A percentile compares a stretch with the other conserved stretches of the same genome.
Conservation (phyloP, 2,888 invertebrate species). For the Xestia sexstrigata region DNA sequence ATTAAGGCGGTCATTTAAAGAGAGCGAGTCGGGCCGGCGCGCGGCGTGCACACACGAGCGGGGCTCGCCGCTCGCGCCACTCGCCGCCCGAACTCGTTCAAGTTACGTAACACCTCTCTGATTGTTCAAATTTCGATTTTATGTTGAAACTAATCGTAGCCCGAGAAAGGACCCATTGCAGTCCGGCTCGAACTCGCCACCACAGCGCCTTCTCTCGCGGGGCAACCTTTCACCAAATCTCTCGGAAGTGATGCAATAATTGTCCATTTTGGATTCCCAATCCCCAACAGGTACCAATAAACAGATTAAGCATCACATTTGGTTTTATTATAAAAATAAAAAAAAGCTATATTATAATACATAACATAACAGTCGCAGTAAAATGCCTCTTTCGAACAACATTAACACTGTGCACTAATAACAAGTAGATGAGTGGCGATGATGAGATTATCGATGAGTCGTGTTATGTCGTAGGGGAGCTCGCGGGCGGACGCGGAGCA, state of each 20-base stretch:
- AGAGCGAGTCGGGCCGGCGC: conserved; percentile 68
- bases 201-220: conserved; percentile 75
- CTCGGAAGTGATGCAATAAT: conserved; percentile 82
- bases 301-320: conserved; percentile 83
- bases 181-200: conserved; percentile 64
- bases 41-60: conserved; percentile 51
- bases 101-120: conserved; percentile 76
- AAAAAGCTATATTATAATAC: conserved; percentile 87
- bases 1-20: conserved; percentile 79
- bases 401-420: conserved; percentile 89
- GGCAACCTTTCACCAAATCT: conserved; percentile 87
- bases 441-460: conserved; percentile 76
- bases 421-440: conserved; percentile 86
- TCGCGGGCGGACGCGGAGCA: conserved; percentile 76
- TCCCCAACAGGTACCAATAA: conserved; percentile 77
- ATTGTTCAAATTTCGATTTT: conserved; percentile 80
- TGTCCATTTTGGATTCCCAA: conserved; percentile 67
- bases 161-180: conserved; percentile 79
- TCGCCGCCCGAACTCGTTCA: conserved; percentile 61
- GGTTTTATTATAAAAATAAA: conserved; percentile 87
- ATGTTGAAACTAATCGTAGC: conserved; percentile 77
- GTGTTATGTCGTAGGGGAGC: conserved; percentile 69
- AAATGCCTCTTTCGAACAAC: conserved; percentile 85
- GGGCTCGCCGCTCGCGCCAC: conserved; percentile 49
- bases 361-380: conserved; percentile 89